Percentiles rank a stretch among this genome's conserved stretches.
phyloP scores from a whole-genome alignment of 2,888 invertebrate species.

The Folsomia candida region DNA sequence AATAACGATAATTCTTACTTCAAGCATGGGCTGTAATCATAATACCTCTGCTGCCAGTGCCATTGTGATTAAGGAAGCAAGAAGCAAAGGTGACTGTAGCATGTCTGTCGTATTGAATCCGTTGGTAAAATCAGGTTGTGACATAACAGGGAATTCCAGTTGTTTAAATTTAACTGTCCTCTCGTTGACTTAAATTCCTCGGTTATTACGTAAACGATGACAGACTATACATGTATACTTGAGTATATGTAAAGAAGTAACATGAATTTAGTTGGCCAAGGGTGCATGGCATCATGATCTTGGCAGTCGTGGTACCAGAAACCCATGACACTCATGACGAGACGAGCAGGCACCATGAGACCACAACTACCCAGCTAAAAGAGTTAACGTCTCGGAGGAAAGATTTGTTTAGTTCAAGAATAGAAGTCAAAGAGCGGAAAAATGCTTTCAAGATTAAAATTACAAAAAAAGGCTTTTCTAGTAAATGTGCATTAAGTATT shows the following conservation, averaged over 20 bases:
- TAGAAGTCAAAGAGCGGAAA: slow-evolving; percentile 14
- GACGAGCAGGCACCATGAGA: neutral
- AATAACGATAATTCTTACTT: neutral
- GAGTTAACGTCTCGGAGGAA: neutral
- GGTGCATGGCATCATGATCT: neutral
- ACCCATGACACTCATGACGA: neutral
- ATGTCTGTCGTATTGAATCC: too few relatives aligned
- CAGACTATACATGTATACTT: too few relatives aligned
- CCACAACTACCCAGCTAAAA: neutral
- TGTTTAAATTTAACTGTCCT: slow-evolving; percentile 14
- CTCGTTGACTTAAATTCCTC: slow-evolving; percentile 1
- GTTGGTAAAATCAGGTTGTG: neutral
- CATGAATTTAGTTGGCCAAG: neutral
- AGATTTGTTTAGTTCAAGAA: neutral
- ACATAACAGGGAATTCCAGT: slow-evolving; percentile 8
- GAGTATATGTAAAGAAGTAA: neutral
- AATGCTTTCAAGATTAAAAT: neutral
- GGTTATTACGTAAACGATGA: neutral
- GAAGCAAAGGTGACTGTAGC: too few relatives aligned
- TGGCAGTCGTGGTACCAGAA: too few relatives aligned
- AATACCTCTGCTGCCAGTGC: too few relatives aligned
- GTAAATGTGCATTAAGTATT: neutral
- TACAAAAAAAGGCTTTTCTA: neutral
- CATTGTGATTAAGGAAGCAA: too few relatives aligned
- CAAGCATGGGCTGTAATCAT: neutral